Evolutionary conservation across 2,797 vertebrate genomes (phyloP).

Genomic region (Ctenopoma multispine): DNA sequence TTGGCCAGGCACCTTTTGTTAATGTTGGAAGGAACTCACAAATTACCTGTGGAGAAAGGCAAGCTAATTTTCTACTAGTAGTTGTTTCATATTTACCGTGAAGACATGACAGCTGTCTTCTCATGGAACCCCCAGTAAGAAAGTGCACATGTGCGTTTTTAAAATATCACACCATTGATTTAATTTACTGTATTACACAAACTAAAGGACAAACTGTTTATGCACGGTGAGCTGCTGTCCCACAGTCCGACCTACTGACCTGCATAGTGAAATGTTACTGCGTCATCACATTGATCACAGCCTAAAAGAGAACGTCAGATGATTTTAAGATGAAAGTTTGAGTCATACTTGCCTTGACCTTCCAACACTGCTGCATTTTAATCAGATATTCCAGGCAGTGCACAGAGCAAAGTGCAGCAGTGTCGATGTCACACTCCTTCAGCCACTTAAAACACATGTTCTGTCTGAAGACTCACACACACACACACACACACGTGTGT

Average conservation of each 20-base stretch:
- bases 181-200: background rate
- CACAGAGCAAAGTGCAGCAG: conserved; percentile 18
- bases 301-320: background rate
- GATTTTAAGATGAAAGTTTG: conserved; percentile 3
- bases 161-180: no score
- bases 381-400: background rate
- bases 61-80: no score
- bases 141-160: no score
- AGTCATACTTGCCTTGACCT: background rate
- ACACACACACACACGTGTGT: background rate
- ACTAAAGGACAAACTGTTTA: background rate
- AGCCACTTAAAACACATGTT: background rate
- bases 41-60: no score
- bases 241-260: conserved; percentile 20
- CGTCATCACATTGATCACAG: background rate
- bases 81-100: no score
- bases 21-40: no score
- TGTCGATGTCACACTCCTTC: background rate
- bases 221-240: background rate
- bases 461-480: background rate
- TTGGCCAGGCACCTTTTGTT: no score
- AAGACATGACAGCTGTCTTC: no score
- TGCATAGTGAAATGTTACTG: background rate
- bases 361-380: background rate
- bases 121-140: no score